A percentile compares a stretch with the other conserved stretches of the same genome.
These are phyloP conservation scores for Hirtodrosophila histrioides DNA, from an alignment of 2,888 invertebrate species.

Conservation along the genomic window DNA sequence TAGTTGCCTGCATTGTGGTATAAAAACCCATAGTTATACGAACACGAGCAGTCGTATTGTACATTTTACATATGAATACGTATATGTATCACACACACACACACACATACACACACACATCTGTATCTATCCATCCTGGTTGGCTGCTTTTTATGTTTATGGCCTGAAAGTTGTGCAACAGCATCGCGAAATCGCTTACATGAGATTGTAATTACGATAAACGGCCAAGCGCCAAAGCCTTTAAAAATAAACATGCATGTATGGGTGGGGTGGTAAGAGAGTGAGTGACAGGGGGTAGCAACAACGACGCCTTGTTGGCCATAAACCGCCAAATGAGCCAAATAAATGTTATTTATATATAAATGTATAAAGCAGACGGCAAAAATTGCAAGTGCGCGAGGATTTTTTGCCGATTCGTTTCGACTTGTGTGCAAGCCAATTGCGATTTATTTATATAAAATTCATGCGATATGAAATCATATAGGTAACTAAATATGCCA, in stretches of 20 bases:
- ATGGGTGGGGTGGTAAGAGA: slow-evolving; percentile 11
- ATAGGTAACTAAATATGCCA: slow-evolving; percentile 79
- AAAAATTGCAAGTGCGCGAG: slow-evolving; percentile 63
- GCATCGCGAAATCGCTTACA: slow-evolving; percentile 78
- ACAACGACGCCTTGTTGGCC: slow-evolving; percentile 59
- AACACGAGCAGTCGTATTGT: slow-evolving; percentile 23
- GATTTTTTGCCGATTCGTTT: not conserved
- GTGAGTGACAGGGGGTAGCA: not conserved
- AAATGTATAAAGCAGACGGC: slow-evolving; percentile 33
- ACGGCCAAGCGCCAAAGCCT: slow-evolving; percentile 61
- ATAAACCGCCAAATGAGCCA: slow-evolving; percentile 80
- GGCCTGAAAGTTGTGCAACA: slow-evolving; percentile 75
- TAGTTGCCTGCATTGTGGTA: slow-evolving; percentile 71
- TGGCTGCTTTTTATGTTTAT: slow-evolving; percentile 59
- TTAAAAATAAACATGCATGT: slow-evolving; percentile 59
- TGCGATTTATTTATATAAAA: slow-evolving; percentile 80
- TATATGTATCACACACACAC: slow-evolving; percentile 10
- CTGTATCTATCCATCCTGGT: slow-evolving; percentile 23
- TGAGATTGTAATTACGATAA: slow-evolving; percentile 81
- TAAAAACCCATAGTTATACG: slow-evolving; percentile 50
- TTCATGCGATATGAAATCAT: slow-evolving; percentile 78
- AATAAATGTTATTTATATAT: slow-evolving; percentile 80
- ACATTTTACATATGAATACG: slow-evolving; percentile 19
- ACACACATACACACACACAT: slow-evolving; percentile 19
- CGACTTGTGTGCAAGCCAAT: slow-evolving; percentile 74